Base-by-base conservation (phyloP, 2,888 invertebrate species). In the Malthinus seriepunctatus region DNA sequence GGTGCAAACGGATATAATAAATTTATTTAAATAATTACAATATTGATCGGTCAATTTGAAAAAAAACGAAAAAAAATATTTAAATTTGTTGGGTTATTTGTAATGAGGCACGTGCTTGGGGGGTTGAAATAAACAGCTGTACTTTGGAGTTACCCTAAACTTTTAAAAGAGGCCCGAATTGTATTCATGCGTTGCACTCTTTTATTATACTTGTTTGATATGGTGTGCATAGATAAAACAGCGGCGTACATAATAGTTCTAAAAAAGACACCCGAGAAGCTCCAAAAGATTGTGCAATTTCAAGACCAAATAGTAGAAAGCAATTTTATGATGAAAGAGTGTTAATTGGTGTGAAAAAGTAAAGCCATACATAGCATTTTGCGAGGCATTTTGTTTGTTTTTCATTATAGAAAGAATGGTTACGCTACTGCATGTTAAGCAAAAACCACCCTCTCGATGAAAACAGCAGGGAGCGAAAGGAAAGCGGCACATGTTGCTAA, bases 111-210 rank as follows among this genome's bases (percentile, higher is more conserved):
- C 63, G 61, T 61, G 62, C 53, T 51, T 42, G 37, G 48, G 63
- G 65, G 65, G 57, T 56, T 56, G 53, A 48, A 56, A 39, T 56
- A 57, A 65, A 65, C 65, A 65, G 65, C 65, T 65, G 65, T 60
- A 62, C 53, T 44, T 35, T 46, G 47, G 14, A 15, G 52, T 46
- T 52, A 52, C 52, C 52, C 52, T 12, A 45, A 34, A 52, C 34
- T 35, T 52, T 52, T 44, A 52, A 52, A 46, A 52, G 32, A 12
- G 23, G 32, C 45, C 52, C 52, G 45, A 46, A 23, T 52, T 14
- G 46, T 34, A 52, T 52, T 52, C 52, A 46, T 34, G 52, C 52
- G 46, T 45, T 46, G 23, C 45, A 52, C 15, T 46, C 15, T 14
- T 45, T 14, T 42, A 15, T 42, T 15, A 35, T 45, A 23, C 3